Base-by-base conservation (phyloP, 2,797 vertebrate genomes). In the Scyliorhinus canicula region DNA sequence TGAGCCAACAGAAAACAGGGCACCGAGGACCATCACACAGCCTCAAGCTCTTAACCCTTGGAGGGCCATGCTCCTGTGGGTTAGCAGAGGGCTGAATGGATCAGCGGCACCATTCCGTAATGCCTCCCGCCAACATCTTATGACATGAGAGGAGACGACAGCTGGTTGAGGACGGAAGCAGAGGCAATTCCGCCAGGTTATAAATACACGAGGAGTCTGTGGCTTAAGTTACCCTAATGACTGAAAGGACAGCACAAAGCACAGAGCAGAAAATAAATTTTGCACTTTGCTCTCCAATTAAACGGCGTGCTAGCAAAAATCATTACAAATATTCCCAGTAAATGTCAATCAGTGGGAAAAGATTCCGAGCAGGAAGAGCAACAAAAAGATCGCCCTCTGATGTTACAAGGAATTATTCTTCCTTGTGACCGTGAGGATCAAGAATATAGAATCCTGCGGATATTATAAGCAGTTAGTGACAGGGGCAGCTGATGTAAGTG, bases 401-500 rank as follows among this genome's bases (percentile, higher is more conserved):
- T 28, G 63, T 65, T 91, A 21, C 57, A 0, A 50, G 88, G 31
- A 60, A 91, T 65, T 14, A 4, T 91, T 26, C 8, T 26, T 65
- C 88, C 21, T 3, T 26, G 19, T 65, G 19, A 63, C n/a, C 19
- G n/a, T 40, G 21, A 44, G n/a, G 60, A 65, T 26, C n/a, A 40
- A 5, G 3, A n/a, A 44, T 65, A 65, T 40, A 26, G 60, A 44
- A 65, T 11, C 88, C 44, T 4, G 21, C n/a, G 3, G 88, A 44
- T 91, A 91, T 91, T 91, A 44, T 65, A 91, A 91, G 88, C 88
- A 24, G 88, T 91, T 91, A 63, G 57, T 65, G 60, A 65, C 52
- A 57, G 31, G 55, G 85, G 2, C 88, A 91, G 88, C 88, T 91
- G 88, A 44, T 44, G 11, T 63, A 8, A 65, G 19, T 24, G 26